Percentiles rank a stretch among this genome's conserved stretches.
Evolutionary conservation across 2,888 invertebrate species (phyloP).

Genomic region (Oxycera nigricornis): DNA sequence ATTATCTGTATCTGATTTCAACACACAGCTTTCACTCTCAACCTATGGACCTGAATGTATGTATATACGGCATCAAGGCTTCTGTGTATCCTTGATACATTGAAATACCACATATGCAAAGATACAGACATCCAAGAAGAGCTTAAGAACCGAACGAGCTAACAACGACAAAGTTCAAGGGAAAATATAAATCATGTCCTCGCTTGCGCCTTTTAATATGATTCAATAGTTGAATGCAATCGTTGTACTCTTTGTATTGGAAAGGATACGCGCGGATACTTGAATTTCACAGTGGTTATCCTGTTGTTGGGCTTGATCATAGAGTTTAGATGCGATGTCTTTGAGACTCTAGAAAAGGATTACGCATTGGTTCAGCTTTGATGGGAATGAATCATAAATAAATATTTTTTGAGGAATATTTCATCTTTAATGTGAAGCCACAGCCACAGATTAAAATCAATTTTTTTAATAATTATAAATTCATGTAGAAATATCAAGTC

Average conservation of each 20-base stretch:
- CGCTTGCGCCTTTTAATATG: not conserved
- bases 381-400: no score
- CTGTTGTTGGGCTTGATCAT: not conserved
- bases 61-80: not conserved
- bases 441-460: no score
- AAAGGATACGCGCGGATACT: not conserved
- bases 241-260: not conserved
- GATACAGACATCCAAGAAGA: not conserved
- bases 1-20: not conserved
- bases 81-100: not conserved
- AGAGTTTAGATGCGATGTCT: no score
- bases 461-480: no score
- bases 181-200: slow-evolving; percentile 2
- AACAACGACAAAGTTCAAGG: not conserved
- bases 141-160: not conserved
- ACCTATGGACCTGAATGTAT: not conserved
- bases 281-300: not conserved
- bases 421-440: no score
- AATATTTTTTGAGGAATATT: no score
- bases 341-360: no score
- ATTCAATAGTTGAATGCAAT: not conserved
- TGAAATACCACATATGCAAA: slow-evolving; percentile 11
- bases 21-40: no score
- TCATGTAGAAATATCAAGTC: no score
- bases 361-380: no score